Conservation (phyloP, 2,113 vertebrate genomes). For the Sphaerodactylus townsendi region DNA sequence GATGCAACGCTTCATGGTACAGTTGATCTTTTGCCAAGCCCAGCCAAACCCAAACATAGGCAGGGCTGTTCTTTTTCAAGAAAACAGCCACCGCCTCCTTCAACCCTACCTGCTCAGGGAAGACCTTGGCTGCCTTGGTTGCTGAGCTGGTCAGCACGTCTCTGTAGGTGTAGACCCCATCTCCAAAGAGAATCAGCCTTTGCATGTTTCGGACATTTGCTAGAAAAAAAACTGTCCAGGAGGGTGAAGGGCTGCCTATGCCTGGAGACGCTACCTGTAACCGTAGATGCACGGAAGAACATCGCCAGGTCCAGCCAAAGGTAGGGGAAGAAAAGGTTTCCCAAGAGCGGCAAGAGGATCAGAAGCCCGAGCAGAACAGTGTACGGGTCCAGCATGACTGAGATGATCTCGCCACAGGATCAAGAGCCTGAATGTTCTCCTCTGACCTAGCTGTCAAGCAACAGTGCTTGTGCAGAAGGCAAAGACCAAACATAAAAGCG, state of each 20-base stretch:
- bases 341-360: slow-evolving; percentile 35
- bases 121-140: slow-evolving; percentile 69
- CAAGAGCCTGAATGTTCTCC: not conserved
- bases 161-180: slow-evolving; percentile 65
- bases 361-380: slow-evolving; percentile 53
- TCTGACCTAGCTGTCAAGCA: not conserved
- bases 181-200: slow-evolving; percentile 77
- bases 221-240: slow-evolving; percentile 74
- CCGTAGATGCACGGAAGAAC: fast-evolving
- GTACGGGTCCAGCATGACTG: slow-evolving; percentile 37
- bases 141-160: slow-evolving; percentile 73
- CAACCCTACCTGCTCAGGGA: slow-evolving; percentile 49
- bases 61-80: slow-evolving; percentile 75
- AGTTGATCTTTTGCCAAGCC: slow-evolving; percentile 77
- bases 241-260: slow-evolving; percentile 65
- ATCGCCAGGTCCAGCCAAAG: slow-evolving; percentile 61
- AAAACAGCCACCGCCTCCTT: slow-evolving; percentile 72
- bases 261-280: not conserved
- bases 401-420: not conserved
- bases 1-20: slow-evolving; percentile 67
- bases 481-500: not conserved
- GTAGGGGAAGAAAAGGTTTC: slow-evolving; percentile 67
- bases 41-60: slow-evolving; percentile 75
- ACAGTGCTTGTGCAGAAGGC: not conserved
- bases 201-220: slow-evolving; percentile 54